Base-by-base conservation (phyloP, 2,113 vertebrate species). In the Rhea pennata region DNA sequence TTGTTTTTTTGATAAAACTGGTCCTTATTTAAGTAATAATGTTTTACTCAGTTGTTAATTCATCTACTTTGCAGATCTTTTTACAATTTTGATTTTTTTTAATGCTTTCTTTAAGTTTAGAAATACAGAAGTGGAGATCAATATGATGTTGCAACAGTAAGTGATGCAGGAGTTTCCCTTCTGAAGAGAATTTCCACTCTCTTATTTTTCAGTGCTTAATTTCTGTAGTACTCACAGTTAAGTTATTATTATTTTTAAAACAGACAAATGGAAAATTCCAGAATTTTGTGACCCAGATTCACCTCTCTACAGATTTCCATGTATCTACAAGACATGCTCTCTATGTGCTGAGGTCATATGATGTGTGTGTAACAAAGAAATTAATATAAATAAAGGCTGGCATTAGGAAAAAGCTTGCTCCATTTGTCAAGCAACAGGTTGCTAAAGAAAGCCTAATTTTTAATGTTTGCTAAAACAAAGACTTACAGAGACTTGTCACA, bases 391-490 rank as follows among this genome's bases (percentile, higher is more conserved):
- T 64, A 50, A 22, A 36, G 46, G 20, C 56, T 62, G 24, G 62
- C 84, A 65, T 84, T 39, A 95, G 77, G 79, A 88, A 91, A 86
- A 69, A 93, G 24, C 39, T 10, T 50, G 19, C 59, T 89, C 82
- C 15, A 23, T 78, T 15, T 85, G 84, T 71, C 86, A 95, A 79
- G 82, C 70, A 88, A n/a, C 7, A n/a, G 79, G 33, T 69, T 94
- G 70, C 92, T 94, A 92, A 96, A 95, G 71, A 48, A 96, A 96
- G 76, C 56, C 31, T 91, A 7, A 89, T 67, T 88, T 89, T 62
- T 29, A 73, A 42, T 83, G 54, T 80, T 95, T 95, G 29, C 61
- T 84, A 48, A 91, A 82, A 59, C n/a, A 67, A 50, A 66, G 27
- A n/a, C 17, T 69, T 86, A 54, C 70, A 86, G 83, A 81, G 48